These are phyloP conservation scores for Euwallacea fornicatus DNA, from an alignment of 1,140 invertebrate genomes.

Conservation along the genomic window DNA sequence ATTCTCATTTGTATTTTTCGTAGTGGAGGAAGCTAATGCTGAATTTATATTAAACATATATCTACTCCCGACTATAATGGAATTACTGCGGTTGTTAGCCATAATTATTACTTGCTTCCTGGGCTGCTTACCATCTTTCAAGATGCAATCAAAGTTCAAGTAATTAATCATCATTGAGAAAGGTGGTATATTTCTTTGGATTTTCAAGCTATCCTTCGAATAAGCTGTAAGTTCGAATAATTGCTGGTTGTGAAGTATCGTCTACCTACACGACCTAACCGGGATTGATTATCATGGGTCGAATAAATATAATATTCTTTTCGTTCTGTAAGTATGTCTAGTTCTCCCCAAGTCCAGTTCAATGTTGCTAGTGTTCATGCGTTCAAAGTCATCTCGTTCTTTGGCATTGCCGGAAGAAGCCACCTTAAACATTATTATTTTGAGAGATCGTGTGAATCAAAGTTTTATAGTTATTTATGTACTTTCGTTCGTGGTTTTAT, in stretches of 20 bases:
- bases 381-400: too few species aligned
- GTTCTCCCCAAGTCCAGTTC: conserved; percentile 28
- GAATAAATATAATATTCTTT: conserved; percentile 20
- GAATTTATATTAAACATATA: too few species aligned
- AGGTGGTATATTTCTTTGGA: conserved; percentile 24
- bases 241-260: conserved; percentile 21
- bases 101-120: conserved; percentile 9
- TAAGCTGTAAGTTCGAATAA: conserved; percentile 37
- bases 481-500: too few species aligned
- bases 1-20: too few species aligned
- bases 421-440: too few species aligned
- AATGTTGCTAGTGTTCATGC: conserved; percentile 22
- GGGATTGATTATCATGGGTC: conserved; percentile 3
- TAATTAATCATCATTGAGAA: conserved; percentile 36
- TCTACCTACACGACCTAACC: background rate
- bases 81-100: conserved; percentile 23
- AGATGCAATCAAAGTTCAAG: conserved; percentile 41
- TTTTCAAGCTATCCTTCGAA: conserved; percentile 34
- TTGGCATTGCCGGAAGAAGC: too few species aligned
- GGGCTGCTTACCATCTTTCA: background rate
- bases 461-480: too few species aligned
- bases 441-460: too few species aligned
- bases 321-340: conserved; percentile 32
- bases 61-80: conserved; percentile 1
- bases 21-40: too few species aligned